Conservation (phyloP, 2,888 invertebrate species). For the Petrolisthes manimaculis region DNA sequence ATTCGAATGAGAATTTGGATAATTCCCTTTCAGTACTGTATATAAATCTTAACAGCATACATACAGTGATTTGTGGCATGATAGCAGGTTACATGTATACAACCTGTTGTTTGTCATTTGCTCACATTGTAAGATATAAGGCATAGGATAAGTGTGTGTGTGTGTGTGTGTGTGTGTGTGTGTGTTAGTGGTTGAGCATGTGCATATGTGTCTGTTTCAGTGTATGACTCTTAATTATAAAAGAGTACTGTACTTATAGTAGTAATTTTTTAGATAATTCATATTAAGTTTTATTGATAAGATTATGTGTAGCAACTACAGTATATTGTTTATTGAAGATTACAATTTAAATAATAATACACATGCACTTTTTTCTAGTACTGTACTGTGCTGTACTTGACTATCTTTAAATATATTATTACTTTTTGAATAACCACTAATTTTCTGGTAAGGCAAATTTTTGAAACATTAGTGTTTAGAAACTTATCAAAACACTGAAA, state of each 20-base stretch:
- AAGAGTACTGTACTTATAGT: neutral
- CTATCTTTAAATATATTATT: too few relatives aligned
- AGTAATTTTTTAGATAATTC: neutral
- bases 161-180: neutral
- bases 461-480: neutral
- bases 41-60: neutral
- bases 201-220: neutral
- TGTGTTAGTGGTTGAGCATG: neutral
- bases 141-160: neutral
- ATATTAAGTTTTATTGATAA: neutral
- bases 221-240: neutral
- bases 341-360: neutral
- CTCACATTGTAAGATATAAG: slow-evolving; percentile 9
- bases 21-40: too few relatives aligned
- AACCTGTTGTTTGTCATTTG: neutral
- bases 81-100: neutral
- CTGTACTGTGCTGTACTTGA: too few relatives aligned
- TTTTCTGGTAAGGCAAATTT: neutral
- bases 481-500: neutral
- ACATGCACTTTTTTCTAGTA: too few relatives aligned
- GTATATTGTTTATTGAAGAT: neutral
- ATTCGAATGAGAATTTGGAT: too few relatives aligned
- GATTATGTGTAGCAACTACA: neutral
- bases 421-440: too few relatives aligned
- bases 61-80: neutral